These are phyloP conservation scores for Lamprotornis superbus DNA, from an alignment of 2,113 vertebrate genomes.

Conservation along the genomic window DNA sequence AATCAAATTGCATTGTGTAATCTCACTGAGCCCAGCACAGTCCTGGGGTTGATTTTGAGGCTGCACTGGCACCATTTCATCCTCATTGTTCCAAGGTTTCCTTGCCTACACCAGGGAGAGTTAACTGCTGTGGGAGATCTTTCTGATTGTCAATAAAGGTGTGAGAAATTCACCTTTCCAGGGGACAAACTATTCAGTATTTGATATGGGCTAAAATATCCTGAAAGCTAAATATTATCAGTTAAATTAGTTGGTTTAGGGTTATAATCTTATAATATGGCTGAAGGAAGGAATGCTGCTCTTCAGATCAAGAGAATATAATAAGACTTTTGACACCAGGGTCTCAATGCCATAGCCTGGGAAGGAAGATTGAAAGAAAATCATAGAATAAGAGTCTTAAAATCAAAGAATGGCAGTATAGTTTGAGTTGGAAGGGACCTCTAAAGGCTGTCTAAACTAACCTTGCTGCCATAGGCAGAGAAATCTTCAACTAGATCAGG, in stretches of 20 bases:
- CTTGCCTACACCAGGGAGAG: not conserved
- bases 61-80: fast-evolving
- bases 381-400: not conserved
- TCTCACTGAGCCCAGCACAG: not conserved
- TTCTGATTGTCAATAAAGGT: not conserved
- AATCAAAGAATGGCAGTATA: not conserved
- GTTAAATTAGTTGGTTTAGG: not conserved
- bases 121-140: not conserved
- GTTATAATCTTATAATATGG: not conserved
- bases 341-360: not conserved
- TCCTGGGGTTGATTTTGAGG: not conserved
- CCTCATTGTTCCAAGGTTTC: fast-evolving
- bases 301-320: not conserved
- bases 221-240: not conserved
- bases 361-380: not conserved
- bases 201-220: not conserved
- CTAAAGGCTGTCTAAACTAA: not conserved
- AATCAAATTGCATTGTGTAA: not conserved
- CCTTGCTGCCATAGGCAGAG: not conserved
- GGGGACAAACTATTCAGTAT: not conserved
- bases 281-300: not conserved
- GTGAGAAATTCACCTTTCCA: not conserved
- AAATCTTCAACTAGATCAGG: not conserved
- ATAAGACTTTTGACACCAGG: not conserved
- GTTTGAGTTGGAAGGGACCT: not conserved